Percentiles rank a stretch among this genome's conserved stretches.
These are phyloP conservation scores for Platerodrilus igneus DNA, from an alignment of 2,888 invertebrate species.

Conservation along the genomic window DNA sequence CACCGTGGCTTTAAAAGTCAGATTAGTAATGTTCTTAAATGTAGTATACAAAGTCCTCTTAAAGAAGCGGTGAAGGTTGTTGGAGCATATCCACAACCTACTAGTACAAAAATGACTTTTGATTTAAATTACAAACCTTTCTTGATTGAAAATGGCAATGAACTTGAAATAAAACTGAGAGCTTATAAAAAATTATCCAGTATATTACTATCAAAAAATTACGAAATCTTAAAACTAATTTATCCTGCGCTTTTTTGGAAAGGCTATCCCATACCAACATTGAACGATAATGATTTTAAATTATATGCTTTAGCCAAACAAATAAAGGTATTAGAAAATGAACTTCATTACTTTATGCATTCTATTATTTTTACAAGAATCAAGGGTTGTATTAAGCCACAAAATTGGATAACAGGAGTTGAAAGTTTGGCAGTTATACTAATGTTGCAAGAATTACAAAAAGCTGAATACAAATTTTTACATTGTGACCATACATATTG, in stretches of 20 bases:
- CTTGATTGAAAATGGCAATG: constrained; percentile 12
- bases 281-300: too few relatives aligned
- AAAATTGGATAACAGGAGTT: not conserved
- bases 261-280: not conserved
- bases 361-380: constrained; percentile 6
- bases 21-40: constrained; percentile 7
- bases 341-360: constrained; percentile 13
- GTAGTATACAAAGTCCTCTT: not conserved
- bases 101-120: constrained; percentile 7
- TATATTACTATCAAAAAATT: constrained; percentile 7
- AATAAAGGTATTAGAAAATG: constrained; percentile 5
- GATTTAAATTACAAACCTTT: constrained; percentile 8
- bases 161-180: constrained; percentile 5
- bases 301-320: too few relatives aligned
- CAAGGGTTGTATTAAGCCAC: not conserved
- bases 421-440: constrained; percentile 9
- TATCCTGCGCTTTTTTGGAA: constrained; percentile 11
- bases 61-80: too few relatives aligned
- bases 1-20: constrained; percentile 10
- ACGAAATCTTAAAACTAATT: not conserved
- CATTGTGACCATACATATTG: constrained; percentile 15
- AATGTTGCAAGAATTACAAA: constrained; percentile 14
- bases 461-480: constrained; percentile 10
- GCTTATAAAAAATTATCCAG: constrained; percentile 9
- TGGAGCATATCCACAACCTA: too few relatives aligned